Evolutionary conservation across 2,797 vertebrate genomes (phyloP).

Genomic region (Cossypha niveicapilla): DNA sequence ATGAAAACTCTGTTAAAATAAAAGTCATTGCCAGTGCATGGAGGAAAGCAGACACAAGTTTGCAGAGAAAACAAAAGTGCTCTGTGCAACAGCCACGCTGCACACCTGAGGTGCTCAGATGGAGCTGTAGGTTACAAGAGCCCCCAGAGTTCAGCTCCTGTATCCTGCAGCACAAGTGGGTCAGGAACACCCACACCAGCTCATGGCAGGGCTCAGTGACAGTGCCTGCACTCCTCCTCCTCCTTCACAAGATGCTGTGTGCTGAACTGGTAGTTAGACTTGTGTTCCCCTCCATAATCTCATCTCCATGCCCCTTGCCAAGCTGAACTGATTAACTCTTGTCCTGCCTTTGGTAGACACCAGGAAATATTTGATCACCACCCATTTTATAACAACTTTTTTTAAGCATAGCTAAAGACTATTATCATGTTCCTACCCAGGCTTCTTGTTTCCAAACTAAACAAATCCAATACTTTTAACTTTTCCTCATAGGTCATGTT

Average conservation of each 20-base stretch:
- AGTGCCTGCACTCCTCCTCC: neutral
- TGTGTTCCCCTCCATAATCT: neutral
- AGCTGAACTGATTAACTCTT: neutral
- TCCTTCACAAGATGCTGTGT: neutral
- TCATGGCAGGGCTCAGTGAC: neutral
- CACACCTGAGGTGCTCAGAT: neutral
- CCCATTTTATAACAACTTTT: neutral
- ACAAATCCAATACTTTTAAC: constrained; percentile 51
- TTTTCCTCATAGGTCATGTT: constrained; percentile 52
- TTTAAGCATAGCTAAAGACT: neutral
- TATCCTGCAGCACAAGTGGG: neutral
- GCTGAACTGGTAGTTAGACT: neutral
- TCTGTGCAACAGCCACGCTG: accelerated
- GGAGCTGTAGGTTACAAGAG: neutral
- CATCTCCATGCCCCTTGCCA: neutral
- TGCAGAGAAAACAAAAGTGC: neutral
- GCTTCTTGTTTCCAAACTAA: constrained; percentile 45
- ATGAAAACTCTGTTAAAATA: neutral
- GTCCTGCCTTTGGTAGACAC: neutral
- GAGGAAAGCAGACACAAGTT: neutral
- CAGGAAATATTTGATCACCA: neutral
- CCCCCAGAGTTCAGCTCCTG: neutral
- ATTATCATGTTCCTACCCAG: neutral
- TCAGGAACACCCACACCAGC: neutral
- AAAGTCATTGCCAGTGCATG: neutral